Conservation (phyloP, 1,140 invertebrate genomes). For the Drosophila repleta region DNA sequence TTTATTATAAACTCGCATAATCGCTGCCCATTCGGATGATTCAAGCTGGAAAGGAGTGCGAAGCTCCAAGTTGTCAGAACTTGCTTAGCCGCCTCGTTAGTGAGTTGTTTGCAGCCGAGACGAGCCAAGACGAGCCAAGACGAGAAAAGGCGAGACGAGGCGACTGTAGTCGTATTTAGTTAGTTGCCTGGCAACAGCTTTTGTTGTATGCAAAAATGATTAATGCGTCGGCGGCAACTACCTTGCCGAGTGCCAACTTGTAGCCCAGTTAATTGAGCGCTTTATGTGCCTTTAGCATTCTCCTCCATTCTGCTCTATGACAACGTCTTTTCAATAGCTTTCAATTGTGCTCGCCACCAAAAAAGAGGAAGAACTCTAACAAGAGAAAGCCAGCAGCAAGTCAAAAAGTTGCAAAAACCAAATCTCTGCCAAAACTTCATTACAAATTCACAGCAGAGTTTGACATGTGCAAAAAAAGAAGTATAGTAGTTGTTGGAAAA, state of each 20-base stretch:
- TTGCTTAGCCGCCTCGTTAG: conserved; percentile 69
- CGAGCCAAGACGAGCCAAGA: no score
- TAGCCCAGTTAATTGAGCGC: conserved; percentile 73
- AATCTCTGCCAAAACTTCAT: conserved; percentile 68
- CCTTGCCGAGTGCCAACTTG: conserved; percentile 43
- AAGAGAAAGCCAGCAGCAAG: conserved; percentile 25
- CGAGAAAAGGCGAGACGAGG: background rate
- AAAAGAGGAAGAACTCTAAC: background rate
- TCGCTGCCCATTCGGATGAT: conserved; percentile 63
- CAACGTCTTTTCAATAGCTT: conserved; percentile 63
- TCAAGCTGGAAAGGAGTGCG: conserved; percentile 13
- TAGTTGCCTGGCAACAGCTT: conserved; percentile 34
- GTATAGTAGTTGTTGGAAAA: background rate
- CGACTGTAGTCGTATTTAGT: background rate
- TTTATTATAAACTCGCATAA: conserved; percentile 81
- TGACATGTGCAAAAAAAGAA: no score
- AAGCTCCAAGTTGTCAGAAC: conserved; percentile 64
- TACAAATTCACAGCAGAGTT: conserved; percentile 34
- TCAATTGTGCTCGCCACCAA: conserved; percentile 51
- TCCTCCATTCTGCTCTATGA: conserved; percentile 21
- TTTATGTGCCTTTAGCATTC: conserved; percentile 41
- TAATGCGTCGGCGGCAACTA: conserved; percentile 50
- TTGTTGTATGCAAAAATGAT: conserved; percentile 78
- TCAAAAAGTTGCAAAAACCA: conserved; percentile 57
- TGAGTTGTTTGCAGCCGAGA: conserved; percentile 27